Percentiles rank a stretch among this genome's conserved stretches.
These are phyloP conservation scores for Drosophila affinis DNA, from an alignment of 2,888 invertebrate species.

Conservation along the genomic window DNA sequence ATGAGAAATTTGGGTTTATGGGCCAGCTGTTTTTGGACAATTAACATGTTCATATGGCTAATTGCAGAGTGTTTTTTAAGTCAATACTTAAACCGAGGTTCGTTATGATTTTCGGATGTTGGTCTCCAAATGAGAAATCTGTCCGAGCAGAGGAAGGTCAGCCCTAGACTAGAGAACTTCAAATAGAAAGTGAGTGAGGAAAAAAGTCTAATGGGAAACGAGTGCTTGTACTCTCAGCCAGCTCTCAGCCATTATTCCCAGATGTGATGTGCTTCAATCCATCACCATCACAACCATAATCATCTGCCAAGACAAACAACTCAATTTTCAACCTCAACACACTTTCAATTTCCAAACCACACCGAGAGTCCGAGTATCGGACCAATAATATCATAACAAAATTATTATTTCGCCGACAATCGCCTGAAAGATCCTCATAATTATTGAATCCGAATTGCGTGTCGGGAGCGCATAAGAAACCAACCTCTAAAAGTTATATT, in stretches of 20 bases:
- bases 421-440: constrained; percentile 48
- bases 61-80: constrained; percentile 48
- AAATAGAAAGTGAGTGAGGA: constrained; percentile 19
- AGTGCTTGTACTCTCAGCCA: too few species aligned
- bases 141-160: constrained; percentile 4
- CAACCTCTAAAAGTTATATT: constrained; percentile 35
- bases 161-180: background rate
- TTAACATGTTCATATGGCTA: constrained; percentile 62
- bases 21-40: constrained; percentile 51
- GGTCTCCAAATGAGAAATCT: constrained; percentile 20
- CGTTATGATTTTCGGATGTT: constrained; percentile 17
- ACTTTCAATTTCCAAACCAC: constrained; percentile 53
- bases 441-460: constrained; percentile 64
- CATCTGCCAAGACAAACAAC: constrained; percentile 30
- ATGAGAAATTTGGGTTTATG: constrained; percentile 67
- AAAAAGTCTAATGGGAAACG: background rate
- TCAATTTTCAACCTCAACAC: constrained; percentile 39
- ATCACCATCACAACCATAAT: background rate
- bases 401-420: constrained; percentile 38
- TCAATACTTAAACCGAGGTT: constrained; percentile 1
- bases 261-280: background rate
- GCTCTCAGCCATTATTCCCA: constrained; percentile 7
- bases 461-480: constrained; percentile 51
- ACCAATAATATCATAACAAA: constrained; percentile 36
- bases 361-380: constrained; percentile 13